A percentile compares a stretch with the other conserved stretches of the same genome.
Conservation (phyloP, 1,140 invertebrate species). For the Drusus annulatus region DNA sequence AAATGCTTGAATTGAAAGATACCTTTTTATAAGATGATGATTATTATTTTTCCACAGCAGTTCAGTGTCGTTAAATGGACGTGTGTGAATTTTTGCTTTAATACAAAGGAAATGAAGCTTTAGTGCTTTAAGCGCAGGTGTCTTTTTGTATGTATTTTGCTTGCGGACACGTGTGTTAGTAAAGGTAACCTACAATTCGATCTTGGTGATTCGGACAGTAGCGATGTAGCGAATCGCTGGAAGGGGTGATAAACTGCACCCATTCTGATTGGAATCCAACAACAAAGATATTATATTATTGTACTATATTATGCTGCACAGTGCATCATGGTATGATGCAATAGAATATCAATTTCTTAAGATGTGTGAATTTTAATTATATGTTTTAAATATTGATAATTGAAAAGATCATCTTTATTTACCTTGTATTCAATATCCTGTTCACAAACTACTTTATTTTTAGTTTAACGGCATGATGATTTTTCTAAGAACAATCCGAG, state of each 20-base stretch:
- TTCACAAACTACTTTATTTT: too few relatives aligned
- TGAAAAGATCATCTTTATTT: too few relatives aligned
- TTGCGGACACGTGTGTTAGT: not conserved
- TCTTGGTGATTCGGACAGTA: constrained; percentile 21
- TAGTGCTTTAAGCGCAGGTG: constrained; percentile 12
- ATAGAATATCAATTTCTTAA: too few relatives aligned
- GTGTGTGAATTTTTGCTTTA: constrained; percentile 8
- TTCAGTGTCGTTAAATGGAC: not conserved
- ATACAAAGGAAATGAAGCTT: constrained; percentile 22
- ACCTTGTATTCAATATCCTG: too few relatives aligned
- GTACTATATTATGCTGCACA: too few relatives aligned
- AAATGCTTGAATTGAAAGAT: not conserved
- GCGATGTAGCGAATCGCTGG: not conserved
- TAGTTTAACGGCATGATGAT: too few relatives aligned
- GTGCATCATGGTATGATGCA: too few relatives aligned
- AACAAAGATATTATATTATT: too few relatives aligned
- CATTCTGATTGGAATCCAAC: not conserved
- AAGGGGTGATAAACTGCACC: not conserved
- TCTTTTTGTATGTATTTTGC: constrained; percentile 7
- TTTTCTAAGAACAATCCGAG: too few relatives aligned
- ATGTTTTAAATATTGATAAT: too few relatives aligned
- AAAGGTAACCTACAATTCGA: constrained; percentile 27
- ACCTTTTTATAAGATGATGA: not conserved
- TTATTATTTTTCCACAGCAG: not conserved
- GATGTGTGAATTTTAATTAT: too few relatives aligned